Conservation (phyloP, 2,888 invertebrate genomes). For the Steromphala cineraria region DNA sequence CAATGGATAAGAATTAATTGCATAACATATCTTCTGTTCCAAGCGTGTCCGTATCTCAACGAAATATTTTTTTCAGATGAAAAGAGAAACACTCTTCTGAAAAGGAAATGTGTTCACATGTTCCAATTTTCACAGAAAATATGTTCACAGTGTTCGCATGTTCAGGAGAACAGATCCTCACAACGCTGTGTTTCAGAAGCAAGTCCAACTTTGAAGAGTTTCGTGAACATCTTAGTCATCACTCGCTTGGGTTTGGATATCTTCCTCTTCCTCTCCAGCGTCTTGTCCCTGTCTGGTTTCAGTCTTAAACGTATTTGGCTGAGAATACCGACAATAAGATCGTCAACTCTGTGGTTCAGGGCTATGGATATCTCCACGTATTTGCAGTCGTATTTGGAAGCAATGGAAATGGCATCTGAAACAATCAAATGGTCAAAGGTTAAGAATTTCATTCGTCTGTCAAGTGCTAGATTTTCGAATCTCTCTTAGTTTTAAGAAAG, state of each 20-base stretch:
- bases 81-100: too few species aligned
- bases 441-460: not conserved
- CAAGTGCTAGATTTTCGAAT: too few species aligned
- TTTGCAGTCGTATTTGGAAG: conserved; percentile 83
- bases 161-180: not conserved
- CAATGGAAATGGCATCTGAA: conserved; percentile 54
- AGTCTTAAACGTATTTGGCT: conserved; percentile 90
- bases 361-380: conserved; percentile 97
- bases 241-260: conserved; percentile 1
- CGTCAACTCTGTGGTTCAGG: conserved; percentile 96
- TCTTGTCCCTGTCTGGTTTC: conserved; percentile 17
- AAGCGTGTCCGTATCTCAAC: too few species aligned
- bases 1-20: too few species aligned
- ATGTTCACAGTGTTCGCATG: not conserved
- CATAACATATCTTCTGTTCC: too few species aligned
- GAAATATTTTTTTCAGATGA: too few species aligned
- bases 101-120: too few species aligned
- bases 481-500: too few species aligned
- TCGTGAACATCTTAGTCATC: conserved; percentile 16
- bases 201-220: conserved; percentile 23
- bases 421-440: conserved; percentile 15
- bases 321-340: conserved; percentile 92
- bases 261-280: conserved; percentile 13
- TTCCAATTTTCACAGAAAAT: too few species aligned
- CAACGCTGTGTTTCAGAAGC: not conserved